These are phyloP conservation scores for Trachops cirrhosus DNA, from an alignment of 2,797 vertebrate species.

Conservation along the genomic window DNA sequence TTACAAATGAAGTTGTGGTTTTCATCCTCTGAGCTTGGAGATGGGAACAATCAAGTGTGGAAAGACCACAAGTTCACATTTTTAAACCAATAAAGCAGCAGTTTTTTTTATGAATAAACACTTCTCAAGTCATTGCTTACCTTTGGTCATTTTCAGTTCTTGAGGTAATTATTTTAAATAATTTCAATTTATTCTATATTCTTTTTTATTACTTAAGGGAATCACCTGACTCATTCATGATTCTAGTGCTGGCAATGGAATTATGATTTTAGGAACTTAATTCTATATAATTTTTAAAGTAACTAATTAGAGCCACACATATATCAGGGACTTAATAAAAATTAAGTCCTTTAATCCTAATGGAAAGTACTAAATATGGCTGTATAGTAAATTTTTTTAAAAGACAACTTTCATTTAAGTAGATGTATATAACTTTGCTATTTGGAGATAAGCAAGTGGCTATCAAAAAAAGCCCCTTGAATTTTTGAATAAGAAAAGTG, in stretches of 20 bases:
- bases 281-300: not conserved
- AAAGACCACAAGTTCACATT: not conserved
- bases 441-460: not conserved
- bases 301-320: not conserved
- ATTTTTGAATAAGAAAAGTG: not conserved
- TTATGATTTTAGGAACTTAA: not conserved
- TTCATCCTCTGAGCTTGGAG: not conserved
- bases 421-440: not conserved
- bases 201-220: not conserved
- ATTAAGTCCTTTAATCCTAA: not conserved
- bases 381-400: not conserved
- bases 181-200: not conserved
- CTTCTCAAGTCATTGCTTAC: not conserved
- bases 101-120: not conserved
- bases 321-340: not conserved
- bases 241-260: not conserved
- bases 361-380: not conserved
- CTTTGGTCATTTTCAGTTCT: not conserved
- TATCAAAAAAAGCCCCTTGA: not conserved
- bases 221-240: not conserved
- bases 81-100: not conserved
- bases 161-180: slow-evolving; percentile 20
- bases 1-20: not conserved
- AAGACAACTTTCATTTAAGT: not conserved
- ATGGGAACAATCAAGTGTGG: not conserved